These are phyloP conservation scores for Listrodromus nycthemerus DNA, from an alignment of 2,888 invertebrate genomes.

Conservation along the genomic window DNA sequence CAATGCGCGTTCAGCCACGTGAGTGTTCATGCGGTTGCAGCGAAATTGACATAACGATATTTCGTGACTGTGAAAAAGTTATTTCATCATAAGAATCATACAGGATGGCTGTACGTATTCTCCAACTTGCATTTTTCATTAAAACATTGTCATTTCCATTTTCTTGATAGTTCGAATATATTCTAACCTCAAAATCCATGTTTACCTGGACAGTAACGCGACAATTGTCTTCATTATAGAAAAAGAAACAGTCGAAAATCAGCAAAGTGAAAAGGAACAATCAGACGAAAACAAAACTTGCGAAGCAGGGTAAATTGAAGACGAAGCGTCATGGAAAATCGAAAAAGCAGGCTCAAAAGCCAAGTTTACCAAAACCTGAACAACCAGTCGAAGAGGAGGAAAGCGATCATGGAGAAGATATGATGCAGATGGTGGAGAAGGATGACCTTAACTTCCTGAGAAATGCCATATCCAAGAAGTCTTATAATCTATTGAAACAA, in stretches of 20 bases:
- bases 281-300: constrained; percentile 82
- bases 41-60: constrained; percentile 42
- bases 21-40: constrained; percentile 49
- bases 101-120: constrained; percentile 62
- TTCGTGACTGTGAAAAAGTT: constrained; percentile 23
- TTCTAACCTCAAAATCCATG: constrained; percentile 33
- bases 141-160: neutral
- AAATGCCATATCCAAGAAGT: constrained; percentile 84
- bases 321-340: constrained; percentile 77
- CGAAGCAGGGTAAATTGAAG: constrained; percentile 83
- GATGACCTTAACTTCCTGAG: constrained; percentile 86
- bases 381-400: constrained; percentile 82
- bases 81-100: constrained; percentile 30
- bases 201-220: constrained; percentile 4
- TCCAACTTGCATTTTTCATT: neutral
- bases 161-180: neutral
- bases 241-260: constrained; percentile 84
- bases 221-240: constrained; percentile 78
- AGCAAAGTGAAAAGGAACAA: constrained; percentile 83
- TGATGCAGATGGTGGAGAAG: constrained; percentile 86
- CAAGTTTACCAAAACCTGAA: constrained; percentile 63
- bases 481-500: constrained; percentile 85
- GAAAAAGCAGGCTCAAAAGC: constrained; percentile 75
- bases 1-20: constrained; percentile 47
- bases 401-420: constrained; percentile 86